phyloP scores from a whole-genome alignment of 2,113 vertebrate genomes.

The Lathamus discolor region DNA sequence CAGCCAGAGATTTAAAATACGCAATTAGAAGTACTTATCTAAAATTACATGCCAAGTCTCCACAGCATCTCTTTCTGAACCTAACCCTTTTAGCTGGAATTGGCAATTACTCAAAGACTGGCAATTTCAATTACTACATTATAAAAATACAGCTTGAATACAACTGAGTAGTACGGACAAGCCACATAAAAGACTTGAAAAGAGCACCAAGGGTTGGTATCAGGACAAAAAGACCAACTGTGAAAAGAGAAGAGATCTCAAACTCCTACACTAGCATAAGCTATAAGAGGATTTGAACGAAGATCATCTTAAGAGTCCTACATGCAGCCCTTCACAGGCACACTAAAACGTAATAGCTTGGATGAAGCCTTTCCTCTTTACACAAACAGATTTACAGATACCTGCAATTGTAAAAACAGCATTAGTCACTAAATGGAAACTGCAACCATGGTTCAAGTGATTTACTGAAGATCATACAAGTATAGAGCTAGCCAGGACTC shows the following conservation, averaged over 20 bases:
- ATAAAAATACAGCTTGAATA: not conserved
- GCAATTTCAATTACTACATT: not conserved
- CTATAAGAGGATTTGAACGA: not conserved
- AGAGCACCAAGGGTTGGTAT: not conserved
- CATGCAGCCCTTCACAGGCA: not conserved
- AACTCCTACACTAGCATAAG: not conserved
- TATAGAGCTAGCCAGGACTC: not conserved
- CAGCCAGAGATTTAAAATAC: not conserved
- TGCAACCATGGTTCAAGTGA: not conserved
- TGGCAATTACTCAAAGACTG: slow-evolving; percentile 6
- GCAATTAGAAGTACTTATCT: slow-evolving; percentile 18
- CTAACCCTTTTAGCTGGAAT: not conserved
- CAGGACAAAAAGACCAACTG: not conserved
- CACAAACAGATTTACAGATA: not conserved
- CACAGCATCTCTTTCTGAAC: not conserved
- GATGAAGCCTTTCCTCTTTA: not conserved
- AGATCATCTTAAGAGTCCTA: not conserved
- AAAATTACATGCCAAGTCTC: slow-evolving; percentile 1
- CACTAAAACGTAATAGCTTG: not conserved
- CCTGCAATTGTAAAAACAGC: not conserved
- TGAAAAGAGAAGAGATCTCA: not conserved
- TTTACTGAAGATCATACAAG: not conserved
- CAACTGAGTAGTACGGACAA: not conserved
- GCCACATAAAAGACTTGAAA: not conserved
- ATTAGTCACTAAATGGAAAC: not conserved